Conservation (phyloP, 1,140 invertebrate genomes). For the Trialeurodes vaporariorum region DNA sequence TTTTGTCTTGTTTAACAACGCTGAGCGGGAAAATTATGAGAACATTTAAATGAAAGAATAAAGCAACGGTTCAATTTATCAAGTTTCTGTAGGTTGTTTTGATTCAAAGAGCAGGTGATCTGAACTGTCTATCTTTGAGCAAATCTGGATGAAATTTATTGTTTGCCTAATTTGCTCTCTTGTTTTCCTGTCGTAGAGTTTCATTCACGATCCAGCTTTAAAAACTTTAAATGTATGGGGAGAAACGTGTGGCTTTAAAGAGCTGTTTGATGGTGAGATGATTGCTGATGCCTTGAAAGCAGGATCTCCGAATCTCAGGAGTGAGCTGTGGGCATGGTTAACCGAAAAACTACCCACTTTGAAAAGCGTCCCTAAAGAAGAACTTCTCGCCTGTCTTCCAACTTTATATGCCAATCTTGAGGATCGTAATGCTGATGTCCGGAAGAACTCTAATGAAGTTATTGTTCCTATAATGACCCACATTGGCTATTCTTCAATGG, state of each 20-base stretch:
- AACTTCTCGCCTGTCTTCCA: constrained; percentile 64
- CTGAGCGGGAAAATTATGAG: too few relatives aligned
- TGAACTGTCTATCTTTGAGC: too few relatives aligned
- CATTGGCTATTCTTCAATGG: constrained; percentile 71
- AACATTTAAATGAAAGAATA: too few relatives aligned
- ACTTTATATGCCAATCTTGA: constrained; percentile 73
- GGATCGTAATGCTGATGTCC: constrained; percentile 81
- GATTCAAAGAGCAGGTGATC: too few relatives aligned
- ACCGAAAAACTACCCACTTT: constrained; percentile 61
- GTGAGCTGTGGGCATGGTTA: constrained; percentile 75
- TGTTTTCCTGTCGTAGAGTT: constrained; percentile 41
- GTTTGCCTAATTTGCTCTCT: constrained; percentile 7
- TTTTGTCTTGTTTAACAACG: too few relatives aligned
- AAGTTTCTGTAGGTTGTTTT: too few relatives aligned
- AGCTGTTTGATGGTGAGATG: constrained; percentile 82
- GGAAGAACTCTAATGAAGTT: constrained; percentile 79
- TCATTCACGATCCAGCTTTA: constrained; percentile 62
- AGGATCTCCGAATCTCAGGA: constrained; percentile 68
- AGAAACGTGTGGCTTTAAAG: constrained; percentile 62
- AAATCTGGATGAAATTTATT: too few relatives aligned
- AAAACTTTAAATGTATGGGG: constrained; percentile 73
- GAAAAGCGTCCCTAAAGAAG: constrained; percentile 66
- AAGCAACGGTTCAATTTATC: too few relatives aligned
- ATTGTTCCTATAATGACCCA: constrained; percentile 88
- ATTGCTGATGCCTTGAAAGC: constrained; percentile 69